phyloP scores from a whole-genome alignment of 2,113 vertebrate genomes.

The Nothobranchius furzeri region DNA sequence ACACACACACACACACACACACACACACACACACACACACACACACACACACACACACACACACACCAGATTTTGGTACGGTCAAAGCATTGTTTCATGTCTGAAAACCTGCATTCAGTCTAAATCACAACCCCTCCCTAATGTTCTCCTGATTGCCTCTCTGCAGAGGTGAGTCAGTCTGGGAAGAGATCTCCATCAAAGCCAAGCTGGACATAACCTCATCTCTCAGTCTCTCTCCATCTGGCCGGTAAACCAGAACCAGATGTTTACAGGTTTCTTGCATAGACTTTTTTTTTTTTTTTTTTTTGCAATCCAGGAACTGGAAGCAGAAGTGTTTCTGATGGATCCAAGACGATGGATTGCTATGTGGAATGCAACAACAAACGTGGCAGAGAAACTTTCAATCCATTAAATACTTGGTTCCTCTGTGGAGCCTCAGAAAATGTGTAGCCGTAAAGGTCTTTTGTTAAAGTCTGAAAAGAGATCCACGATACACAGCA shows the following conservation, averaged over 20 bases:
- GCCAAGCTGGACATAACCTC: constrained; percentile 49
- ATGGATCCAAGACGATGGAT: constrained; percentile 23
- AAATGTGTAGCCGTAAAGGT: constrained; percentile 1
- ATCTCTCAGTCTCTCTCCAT: constrained; percentile 50
- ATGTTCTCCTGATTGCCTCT: constrained; percentile 49
- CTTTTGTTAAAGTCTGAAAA: too few relatives aligned
- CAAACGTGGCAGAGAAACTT: constrained; percentile 26
- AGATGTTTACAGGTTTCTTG: constrained; percentile 65
- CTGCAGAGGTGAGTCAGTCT: constrained; percentile 36
- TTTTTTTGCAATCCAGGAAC: not conserved
- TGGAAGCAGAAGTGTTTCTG: constrained; percentile 52
- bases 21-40: constrained; percentile 6
- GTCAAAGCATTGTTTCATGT: constrained; percentile 35
- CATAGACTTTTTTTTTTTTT: constrained; percentile 19
- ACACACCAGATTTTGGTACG: constrained; percentile 31
- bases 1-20: constrained; percentile 25
- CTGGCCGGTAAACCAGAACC: constrained; percentile 65
- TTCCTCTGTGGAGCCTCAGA: not conserved
- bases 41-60: constrained; percentile 19
- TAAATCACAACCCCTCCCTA: constrained; percentile 32
- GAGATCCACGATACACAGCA: too few relatives aligned
- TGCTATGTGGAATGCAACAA: constrained; percentile 25
- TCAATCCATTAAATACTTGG: not conserved
- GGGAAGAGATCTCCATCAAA: constrained; percentile 42
- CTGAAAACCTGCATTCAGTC: constrained; percentile 28